phyloP scores from a whole-genome alignment of 2,113 vertebrate genomes.

The Numenius arquata region DNA sequence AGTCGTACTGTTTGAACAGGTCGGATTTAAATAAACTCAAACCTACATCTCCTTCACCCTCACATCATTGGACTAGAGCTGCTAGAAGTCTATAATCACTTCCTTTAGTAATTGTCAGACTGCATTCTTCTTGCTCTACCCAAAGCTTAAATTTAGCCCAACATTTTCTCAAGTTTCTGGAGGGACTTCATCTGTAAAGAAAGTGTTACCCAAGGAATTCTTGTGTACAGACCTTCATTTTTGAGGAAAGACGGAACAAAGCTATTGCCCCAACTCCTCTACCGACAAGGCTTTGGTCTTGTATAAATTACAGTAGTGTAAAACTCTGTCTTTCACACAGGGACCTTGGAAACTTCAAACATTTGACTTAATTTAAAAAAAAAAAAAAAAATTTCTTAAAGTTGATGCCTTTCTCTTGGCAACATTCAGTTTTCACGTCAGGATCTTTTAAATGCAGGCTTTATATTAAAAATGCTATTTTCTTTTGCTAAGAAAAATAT shows the following conservation, averaged over 20 bases:
- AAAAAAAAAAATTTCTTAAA: not conserved
- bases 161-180: not conserved
- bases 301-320: not conserved
- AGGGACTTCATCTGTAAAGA: not conserved
- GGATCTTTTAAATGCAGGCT: not conserved
- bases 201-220: not conserved
- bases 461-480: not conserved
- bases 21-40: not conserved
- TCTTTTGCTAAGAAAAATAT: not conserved
- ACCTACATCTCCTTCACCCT: not conserved
- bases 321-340: not conserved
- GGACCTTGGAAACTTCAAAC: not conserved
- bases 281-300: not conserved
- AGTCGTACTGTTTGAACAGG: not conserved
- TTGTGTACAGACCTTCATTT: not conserved
- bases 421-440: not conserved
- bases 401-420: not conserved
- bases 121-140: not conserved
- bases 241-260: not conserved
- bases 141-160: not conserved
- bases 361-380: not conserved
- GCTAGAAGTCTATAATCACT: not conserved
- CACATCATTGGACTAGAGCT: not conserved
- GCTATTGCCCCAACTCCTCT: not conserved
- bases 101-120: not conserved